Evolutionary conservation across 2,888 invertebrate species (phyloP), one percentile per base, ranked within the genome.

Genomic region (Polyommatus icarus): DNA sequence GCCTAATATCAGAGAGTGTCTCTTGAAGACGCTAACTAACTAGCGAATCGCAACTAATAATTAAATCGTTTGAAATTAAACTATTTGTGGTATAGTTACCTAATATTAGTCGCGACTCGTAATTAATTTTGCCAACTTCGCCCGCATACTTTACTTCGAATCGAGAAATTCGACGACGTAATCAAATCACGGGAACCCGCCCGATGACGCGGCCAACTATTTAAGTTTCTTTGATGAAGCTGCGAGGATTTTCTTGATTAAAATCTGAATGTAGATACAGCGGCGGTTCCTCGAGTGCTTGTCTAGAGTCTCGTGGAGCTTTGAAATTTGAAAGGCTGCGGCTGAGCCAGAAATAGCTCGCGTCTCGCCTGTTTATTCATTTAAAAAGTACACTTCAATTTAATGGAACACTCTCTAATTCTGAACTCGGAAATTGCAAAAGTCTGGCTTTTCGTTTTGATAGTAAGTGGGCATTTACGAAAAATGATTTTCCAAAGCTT

Each of bases 171-270:
- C 82, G 82, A 85, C 82, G 83, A 82, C 82, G 85, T 82, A 83
- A 87, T 86, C 84, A 86, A 86, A 85, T 84, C 82, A 82, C 76
- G 77, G 24, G 61, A 77, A 78, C 76, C 76, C 79, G 77, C 79
- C 76, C 79, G 79, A 79, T 80, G 81, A 81, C 81, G 82, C 78
- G 77, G 79, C 82, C 81, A 84, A 87, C 88, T 87, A 87, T 87
- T 87, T 85, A 87, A 89, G 87, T 89, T 87, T 85, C 82, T 90
- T 90, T 90, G 89, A 90, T 89, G 87, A 87, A 88, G 86, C 87
- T 85, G 82, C 85, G 85, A 86, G 87, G 88, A 89, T 89, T 82
- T 87, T 86, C 88, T 87, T 89, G 89, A 90, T 90, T 90, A 90
- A 90, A 90, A 89, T 89, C 85, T 86, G 84, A 82, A 82, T 84